Conservation (phyloP, 2,797 vertebrate genomes). For the Enteromius radiatus region DNA sequence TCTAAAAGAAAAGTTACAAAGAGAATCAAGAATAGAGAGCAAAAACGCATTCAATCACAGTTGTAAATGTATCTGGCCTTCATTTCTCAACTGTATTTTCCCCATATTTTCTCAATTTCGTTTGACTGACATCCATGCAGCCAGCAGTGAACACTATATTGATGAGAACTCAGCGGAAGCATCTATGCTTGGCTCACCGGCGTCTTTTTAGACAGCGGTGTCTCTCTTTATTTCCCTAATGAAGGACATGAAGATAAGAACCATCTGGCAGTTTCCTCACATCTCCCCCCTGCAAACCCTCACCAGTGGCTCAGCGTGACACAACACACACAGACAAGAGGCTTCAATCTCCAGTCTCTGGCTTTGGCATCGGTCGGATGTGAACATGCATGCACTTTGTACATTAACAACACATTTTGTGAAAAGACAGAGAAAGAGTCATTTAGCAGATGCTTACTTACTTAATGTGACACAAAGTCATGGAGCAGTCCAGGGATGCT, state of each 20-base stretch:
- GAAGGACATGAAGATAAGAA: constrained; percentile 46
- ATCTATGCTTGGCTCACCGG: background rate
- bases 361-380: constrained; percentile 11
- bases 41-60: background rate
- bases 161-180: background rate
- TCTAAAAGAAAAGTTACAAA: background rate
- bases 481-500: background rate
- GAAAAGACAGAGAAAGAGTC: background rate
- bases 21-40: background rate
- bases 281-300: constrained; percentile 7
- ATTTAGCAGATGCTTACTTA: background rate
- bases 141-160: background rate
- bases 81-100: background rate
- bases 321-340: background rate
- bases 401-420: constrained; percentile 48
- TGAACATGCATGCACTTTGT: constrained; percentile 39
- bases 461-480: background rate
- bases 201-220: constrained; percentile 22
- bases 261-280: constrained; percentile 17
- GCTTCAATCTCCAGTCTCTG: background rate
- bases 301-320: constrained; percentile 20
- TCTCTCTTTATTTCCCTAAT: constrained; percentile 43
- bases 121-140: constrained; percentile 30
- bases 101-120: constrained; percentile 15
- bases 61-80: background rate